A percentile compares a stretch with the other conserved stretches of the same genome.
Conservation (phyloP, 1,140 invertebrate genomes). For the Helicoverpa zea region DNA sequence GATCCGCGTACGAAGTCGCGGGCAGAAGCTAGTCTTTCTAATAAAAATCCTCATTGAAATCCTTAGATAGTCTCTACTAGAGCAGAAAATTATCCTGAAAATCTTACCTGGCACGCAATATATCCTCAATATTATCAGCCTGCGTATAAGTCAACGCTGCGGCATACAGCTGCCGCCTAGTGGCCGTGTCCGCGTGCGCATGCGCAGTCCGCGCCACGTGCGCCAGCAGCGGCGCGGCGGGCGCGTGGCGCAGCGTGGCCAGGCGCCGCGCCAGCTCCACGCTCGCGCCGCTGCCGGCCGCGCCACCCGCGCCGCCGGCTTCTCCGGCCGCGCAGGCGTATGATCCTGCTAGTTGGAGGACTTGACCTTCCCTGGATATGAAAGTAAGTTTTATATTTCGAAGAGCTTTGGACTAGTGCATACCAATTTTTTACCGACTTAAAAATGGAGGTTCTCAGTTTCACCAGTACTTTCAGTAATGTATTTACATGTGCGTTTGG, state of each 20-base stretch:
- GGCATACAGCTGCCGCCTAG: conserved; percentile 58
- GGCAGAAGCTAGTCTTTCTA: no score
- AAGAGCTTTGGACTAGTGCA: no score
- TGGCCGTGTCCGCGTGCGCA: conserved; percentile 58
- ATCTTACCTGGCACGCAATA: conserved; percentile 64
- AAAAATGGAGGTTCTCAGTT: neutral
- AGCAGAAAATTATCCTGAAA: neutral
- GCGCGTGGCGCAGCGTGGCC: conserved; percentile 62
- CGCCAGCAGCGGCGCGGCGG: conserved; percentile 63
- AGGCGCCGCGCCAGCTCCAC: conserved; percentile 61
- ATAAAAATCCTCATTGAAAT: no score
- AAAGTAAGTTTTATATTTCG: no score
- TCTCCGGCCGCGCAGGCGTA: conserved; percentile 51
- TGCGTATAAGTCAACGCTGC: conserved; percentile 60
- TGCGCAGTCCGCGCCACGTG: conserved; percentile 55
- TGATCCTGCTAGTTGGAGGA: conserved; percentile 63
- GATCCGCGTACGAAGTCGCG: no score
- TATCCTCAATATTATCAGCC: conserved; percentile 54
- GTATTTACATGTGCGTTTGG: no score
- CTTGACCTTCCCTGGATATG: conserved; percentile 64
- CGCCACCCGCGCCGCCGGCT: conserved; percentile 56
- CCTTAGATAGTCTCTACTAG: no score
- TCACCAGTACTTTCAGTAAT: no score
- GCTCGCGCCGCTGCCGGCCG: conserved; percentile 51
- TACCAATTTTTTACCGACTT: neutral